Conservation (phyloP, 53 echinoderm and acorn worm genomes). For the Holothuria leucospilota region DNA sequence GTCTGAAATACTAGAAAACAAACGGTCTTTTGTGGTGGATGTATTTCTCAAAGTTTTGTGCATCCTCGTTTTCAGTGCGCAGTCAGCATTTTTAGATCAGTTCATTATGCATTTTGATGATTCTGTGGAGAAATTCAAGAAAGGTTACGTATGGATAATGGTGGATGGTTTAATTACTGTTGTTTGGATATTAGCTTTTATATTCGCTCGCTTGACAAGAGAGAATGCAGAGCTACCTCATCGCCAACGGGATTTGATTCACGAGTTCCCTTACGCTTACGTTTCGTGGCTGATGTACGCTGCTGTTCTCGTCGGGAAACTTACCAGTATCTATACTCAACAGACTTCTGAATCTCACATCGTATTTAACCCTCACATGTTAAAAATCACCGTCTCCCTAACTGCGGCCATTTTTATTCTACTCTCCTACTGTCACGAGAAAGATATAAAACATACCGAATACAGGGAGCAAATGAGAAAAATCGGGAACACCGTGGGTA, state of each 20-base stretch:
- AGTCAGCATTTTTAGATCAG: constrained; percentile 73
- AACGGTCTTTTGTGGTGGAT: constrained; percentile 27
- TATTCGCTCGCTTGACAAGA: constrained; percentile 60
- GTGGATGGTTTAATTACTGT: constrained; percentile 69
- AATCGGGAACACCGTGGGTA: constrained; percentile 72
- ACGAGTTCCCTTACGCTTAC: constrained; percentile 83
- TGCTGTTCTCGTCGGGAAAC: constrained; percentile 80
- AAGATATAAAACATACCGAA: constrained; percentile 73
- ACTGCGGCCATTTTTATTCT: constrained; percentile 77
- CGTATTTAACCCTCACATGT: constrained; percentile 71
- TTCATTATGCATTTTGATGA: constrained; percentile 74
- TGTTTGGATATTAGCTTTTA: constrained; percentile 75
- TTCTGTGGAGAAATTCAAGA: constrained; percentile 60
- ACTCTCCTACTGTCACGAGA: constrained; percentile 84
- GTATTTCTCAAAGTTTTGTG: constrained; percentile 25
- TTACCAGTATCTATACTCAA: constrained; percentile 73
- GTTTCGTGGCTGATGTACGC: constrained; percentile 87
- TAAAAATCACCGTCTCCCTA: constrained; percentile 84
- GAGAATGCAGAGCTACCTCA: constrained; percentile 73
- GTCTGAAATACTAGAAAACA: constrained; percentile 29
- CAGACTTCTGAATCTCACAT: constrained; percentile 55
- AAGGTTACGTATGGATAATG: constrained; percentile 82
- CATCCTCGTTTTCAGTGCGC: constrained; percentile 61
- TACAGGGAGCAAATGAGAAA: constrained; percentile 80
- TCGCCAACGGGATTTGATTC: constrained; percentile 59